Base-by-base conservation (phyloP, 2,113 vertebrate species). In the Gopherus evgoodei region DNA sequence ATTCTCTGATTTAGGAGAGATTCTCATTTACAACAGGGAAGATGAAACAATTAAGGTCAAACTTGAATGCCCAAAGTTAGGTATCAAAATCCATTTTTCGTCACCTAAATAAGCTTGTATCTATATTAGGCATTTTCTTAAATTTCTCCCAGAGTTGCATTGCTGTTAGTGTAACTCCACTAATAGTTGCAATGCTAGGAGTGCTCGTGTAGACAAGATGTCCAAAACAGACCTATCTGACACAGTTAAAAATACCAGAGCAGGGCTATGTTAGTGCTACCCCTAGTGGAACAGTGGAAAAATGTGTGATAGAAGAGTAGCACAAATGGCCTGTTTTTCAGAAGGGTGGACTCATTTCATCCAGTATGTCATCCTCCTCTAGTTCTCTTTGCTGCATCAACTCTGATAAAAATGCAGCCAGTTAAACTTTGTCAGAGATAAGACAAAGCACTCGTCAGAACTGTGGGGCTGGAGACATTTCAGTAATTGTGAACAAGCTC, bases 1-100 rank as follows among this genome's bases (percentile, higher is more conserved):
- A 93, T 87, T 29, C 75, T 78, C 75, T 10, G 38, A 38, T 90
- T 81, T 90, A 85, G 19, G 89, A 90, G 31, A 85, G 25, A 29
- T 88, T 78, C 81, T 31, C 31, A 84, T 83, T 86, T 42, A 42
- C 81, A 84, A 27, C 31, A 81, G n/a, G 14, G 50, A 35, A 94
- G 95, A 89, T 84, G 22, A 78, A 47, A 47, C 42, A 78, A 16
- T 47, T 78, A 78, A 78, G 65, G 65, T 72, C 35, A 72, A 72
- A 38, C 19, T 22, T 38, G 19, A 72, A 38, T 78, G 42, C 42
- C 42, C 42, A 25, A 13, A 78, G 75, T 47, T 47, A 92, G 94
- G 93, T 86, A 11, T 6, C 91, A 95, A 85, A 19, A 91, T 84
- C 56, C 86, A 47, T 44, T 35, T 44, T 1, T 11, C 5, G 35